Percentiles rank a stretch among this genome's conserved stretches.
These are phyloP conservation scores for Penaeus vannamei DNA, from an alignment of 1,140 invertebrate genomes.

Conservation along the genomic window DNA sequence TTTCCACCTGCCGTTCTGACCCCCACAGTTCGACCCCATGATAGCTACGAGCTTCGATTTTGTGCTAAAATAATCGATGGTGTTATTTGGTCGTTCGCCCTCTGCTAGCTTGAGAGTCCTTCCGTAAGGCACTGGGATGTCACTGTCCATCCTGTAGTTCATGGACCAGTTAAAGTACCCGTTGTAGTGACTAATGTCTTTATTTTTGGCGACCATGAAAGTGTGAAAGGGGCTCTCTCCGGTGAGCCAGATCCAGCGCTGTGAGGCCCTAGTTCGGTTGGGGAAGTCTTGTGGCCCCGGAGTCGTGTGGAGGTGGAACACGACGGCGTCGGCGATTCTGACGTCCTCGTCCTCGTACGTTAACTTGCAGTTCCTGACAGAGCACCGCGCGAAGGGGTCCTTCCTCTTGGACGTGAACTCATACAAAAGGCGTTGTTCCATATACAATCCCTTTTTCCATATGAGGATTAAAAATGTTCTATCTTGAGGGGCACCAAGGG, in stretches of 20 bases:
- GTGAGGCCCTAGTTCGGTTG: slow-evolving; percentile 69
- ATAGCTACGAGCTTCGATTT: slow-evolving; percentile 73
- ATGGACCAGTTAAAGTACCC: slow-evolving; percentile 83
- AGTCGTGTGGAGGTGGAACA: slow-evolving; percentile 76
- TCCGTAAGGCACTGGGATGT: slow-evolving; percentile 81
- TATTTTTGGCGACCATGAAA: slow-evolving; percentile 70
- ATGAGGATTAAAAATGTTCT: slow-evolving; percentile 68
- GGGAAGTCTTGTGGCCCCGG: slow-evolving; percentile 71
- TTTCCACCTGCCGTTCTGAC: slow-evolving; percentile 75
- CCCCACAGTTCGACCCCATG: slow-evolving; percentile 78
- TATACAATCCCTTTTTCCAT: slow-evolving; percentile 67
- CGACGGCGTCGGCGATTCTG: slow-evolving; percentile 74
- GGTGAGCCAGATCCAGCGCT: slow-evolving; percentile 78
- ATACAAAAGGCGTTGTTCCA: slow-evolving; percentile 68
- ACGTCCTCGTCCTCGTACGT: slow-evolving; percentile 72
- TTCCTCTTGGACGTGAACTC: slow-evolving; percentile 58
- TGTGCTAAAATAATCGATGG: slow-evolving; percentile 53
- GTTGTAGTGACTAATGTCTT: slow-evolving; percentile 73
- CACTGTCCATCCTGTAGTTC: slow-evolving; percentile 80
- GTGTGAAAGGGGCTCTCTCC: slow-evolving; percentile 77
- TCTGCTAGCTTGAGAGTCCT: slow-evolving; percentile 72
- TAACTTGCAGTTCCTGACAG: slow-evolving; percentile 75
- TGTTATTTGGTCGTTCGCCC: slow-evolving; percentile 27
- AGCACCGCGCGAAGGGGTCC: slow-evolving; percentile 76
- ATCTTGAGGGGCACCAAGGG: slow-evolving; percentile 41